A percentile compares a stretch with the other conserved stretches of the same genome.
Evolutionary conservation across 1,140 invertebrate genomes (phyloP).

Genomic region (Geopemphigus sp.): DNA sequence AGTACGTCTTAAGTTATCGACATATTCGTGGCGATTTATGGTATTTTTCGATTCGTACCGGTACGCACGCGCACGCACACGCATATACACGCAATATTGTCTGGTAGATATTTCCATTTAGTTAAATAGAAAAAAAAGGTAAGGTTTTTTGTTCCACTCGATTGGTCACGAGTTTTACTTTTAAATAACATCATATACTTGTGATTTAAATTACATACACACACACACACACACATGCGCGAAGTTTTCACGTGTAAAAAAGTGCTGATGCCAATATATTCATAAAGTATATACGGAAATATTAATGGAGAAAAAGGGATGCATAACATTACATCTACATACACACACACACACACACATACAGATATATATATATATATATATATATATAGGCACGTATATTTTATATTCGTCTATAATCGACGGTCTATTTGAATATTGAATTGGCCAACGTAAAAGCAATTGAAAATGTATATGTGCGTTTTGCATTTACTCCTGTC

Average conservation of each 20-base stretch:
- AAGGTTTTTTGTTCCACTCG: not conserved
- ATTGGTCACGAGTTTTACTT: not conserved
- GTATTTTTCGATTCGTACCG: no score
- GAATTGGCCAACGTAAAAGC: not conserved
- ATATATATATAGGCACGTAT: no score
- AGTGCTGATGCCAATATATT: not conserved
- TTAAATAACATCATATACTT: not conserved
- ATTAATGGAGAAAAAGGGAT: constrained; percentile 4
- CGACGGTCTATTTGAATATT: not conserved
- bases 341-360: no score
- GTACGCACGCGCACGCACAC: no score
- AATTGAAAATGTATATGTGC: not conserved
- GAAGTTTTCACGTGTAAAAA: not conserved
- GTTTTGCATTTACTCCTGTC: not conserved
- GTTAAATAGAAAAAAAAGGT: not conserved
- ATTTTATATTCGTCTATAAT: not conserved
- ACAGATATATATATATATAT: no score
- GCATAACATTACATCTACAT: not conserved
- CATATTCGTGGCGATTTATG: no score
- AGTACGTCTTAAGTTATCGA: no score
- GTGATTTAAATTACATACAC: not conserved
- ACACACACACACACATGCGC: no score
- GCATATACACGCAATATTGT: no score
- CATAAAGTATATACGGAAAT: not conserved
- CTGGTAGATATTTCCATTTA: not conserved